A percentile compares a stretch with the other conserved stretches of the same genome.
phyloP scores from a whole-genome alignment of 2,797 vertebrate species.

The Simalia tracyae region DNA sequence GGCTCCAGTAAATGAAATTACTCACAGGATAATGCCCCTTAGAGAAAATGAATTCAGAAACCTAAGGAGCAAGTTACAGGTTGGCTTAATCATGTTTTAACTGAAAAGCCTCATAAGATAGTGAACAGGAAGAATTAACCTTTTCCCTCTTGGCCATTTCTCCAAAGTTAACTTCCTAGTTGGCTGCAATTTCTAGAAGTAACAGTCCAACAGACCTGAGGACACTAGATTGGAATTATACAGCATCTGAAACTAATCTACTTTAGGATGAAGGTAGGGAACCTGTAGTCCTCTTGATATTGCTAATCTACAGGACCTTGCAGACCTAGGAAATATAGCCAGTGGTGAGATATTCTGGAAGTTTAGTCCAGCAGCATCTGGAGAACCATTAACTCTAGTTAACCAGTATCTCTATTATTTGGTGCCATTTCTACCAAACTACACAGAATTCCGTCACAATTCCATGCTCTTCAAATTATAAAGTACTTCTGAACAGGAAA shows the following conservation, averaged over 20 bases:
- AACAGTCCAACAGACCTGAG: background rate
- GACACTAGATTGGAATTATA: background rate
- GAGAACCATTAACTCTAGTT: background rate
- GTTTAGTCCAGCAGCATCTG: background rate
- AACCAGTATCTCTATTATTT: background rate
- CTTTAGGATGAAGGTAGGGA: background rate
- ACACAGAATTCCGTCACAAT: background rate
- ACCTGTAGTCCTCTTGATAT: background rate
- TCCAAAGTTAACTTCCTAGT: background rate
- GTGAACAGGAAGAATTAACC: background rate
- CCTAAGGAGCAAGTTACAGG: background rate
- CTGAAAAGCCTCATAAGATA: background rate
- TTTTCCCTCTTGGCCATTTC: background rate
- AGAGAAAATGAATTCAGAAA: background rate
- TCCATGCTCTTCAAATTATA: constrained; percentile 9
- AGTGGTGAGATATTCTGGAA: background rate
- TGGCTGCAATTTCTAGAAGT: background rate
- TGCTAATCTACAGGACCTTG: background rate
- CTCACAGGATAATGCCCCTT: background rate
- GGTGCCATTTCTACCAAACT: background rate
- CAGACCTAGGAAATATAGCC: background rate
- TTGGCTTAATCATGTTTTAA: background rate
- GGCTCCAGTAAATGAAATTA: background rate
- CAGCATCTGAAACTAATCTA: background rate
- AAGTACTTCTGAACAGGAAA: background rate